Evolutionary conservation across 2,888 invertebrate genomes (phyloP).

Genomic region (Synanthedon formicaeformis): DNA sequence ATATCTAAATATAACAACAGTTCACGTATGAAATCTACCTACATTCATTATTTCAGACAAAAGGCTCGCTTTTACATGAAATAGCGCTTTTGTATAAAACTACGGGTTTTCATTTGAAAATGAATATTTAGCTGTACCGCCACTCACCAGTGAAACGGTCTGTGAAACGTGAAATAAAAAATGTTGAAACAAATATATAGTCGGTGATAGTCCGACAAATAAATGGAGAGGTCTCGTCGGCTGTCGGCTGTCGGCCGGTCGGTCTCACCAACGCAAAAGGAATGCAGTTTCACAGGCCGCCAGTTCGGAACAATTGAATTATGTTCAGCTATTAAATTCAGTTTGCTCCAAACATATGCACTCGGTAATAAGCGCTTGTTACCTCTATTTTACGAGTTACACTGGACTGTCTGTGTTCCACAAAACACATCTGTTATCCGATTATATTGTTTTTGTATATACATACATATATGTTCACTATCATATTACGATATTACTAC

Average conservation of each 20-base stretch:
- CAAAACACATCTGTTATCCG: too few relatives aligned
- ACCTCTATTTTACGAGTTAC: too few relatives aligned
- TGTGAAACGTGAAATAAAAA: background rate
- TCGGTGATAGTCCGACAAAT: constrained; percentile 4
- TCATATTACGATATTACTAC: too few relatives aligned
- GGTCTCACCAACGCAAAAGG: constrained; percentile 28
- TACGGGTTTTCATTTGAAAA: background rate
- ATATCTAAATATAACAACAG: too few relatives aligned
- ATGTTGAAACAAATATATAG: constrained; percentile 1
- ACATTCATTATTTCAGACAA: background rate
- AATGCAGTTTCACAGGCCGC: constrained; percentile 49
- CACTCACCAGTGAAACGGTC: background rate
- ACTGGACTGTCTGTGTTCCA: too few relatives aligned
- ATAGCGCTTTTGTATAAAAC: background rate
- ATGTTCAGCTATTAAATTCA: constrained; percentile 51
- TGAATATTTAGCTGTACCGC: background rate
- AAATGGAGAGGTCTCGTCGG: constrained; percentile 2
- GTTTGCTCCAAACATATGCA: constrained; percentile 5
- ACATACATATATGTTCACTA: too few relatives aligned
- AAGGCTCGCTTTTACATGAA: background rate
- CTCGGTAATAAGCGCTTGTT: too few relatives aligned
- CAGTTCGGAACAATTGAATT: constrained; percentile 57
- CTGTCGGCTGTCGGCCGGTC: constrained; percentile 6
- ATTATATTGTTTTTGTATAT: too few relatives aligned
- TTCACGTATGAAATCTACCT: background rate